phyloP scores from a whole-genome alignment of 2,888 invertebrate genomes.

The Lithophane leautieri region DNA sequence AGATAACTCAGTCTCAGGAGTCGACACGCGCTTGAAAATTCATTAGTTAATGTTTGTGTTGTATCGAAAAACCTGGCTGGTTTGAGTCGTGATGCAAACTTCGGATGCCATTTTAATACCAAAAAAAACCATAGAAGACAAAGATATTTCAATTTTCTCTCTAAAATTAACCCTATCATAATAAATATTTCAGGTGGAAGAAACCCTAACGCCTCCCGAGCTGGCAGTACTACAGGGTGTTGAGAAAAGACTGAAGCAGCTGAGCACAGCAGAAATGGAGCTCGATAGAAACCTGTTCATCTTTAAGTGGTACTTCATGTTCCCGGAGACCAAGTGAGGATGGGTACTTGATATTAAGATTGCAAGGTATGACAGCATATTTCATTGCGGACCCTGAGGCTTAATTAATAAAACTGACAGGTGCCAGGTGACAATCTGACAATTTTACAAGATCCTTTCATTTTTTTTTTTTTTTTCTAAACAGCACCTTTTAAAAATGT shows the following conservation, averaged over 20 bases:
- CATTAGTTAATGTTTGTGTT: not conserved
- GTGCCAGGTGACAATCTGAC: not conserved
- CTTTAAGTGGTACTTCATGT: constrained; percentile 93
- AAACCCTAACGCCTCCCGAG: constrained; percentile 96
- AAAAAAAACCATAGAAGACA: not conserved
- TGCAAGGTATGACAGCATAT: not conserved
- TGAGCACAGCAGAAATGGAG: constrained; percentile 94
- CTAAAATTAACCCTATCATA: not conserved
- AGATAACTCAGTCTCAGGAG: not conserved
- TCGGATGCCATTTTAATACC: not conserved
- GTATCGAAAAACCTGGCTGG: not conserved
- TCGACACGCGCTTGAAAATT: not conserved
- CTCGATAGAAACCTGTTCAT: constrained; percentile 96
- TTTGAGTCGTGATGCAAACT: not conserved
- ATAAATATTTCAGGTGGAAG: constrained; percentile 91
- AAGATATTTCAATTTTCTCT: not conserved
- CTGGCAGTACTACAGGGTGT: constrained; percentile 93
- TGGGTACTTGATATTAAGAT: not conserved
- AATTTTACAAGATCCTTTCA: not conserved
- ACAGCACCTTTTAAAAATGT: not conserved
- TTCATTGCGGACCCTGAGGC: not conserved
- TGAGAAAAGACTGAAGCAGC: constrained; percentile 93
- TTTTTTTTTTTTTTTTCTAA: not conserved
- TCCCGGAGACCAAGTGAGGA: constrained; percentile 68
- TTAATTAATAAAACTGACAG: too few species aligned